Percentiles rank a stretch among this genome's conserved stretches.
Evolutionary conservation across 2,888 invertebrate species (phyloP).

Genomic region (Andricus quercusramuli): DNA sequence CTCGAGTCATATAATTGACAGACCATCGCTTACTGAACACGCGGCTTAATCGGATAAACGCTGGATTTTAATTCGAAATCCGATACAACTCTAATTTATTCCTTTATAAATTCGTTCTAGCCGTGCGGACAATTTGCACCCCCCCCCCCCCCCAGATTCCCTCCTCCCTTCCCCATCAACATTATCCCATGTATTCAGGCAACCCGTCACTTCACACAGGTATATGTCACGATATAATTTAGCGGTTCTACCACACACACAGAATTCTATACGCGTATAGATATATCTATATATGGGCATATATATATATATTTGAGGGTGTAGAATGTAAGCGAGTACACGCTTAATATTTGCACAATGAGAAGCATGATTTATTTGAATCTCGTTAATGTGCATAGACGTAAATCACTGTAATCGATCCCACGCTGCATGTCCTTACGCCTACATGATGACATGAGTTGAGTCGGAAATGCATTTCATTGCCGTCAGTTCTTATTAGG

Average conservation of each 20-base stretch:
- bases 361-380: conserved; percentile 54
- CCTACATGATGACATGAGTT: not conserved
- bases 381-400: conserved; percentile 48
- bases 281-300: not conserved
- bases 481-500: not conserved
- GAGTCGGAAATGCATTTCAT: not conserved
- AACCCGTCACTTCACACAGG: conserved; percentile 18
- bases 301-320: conserved; percentile 7
- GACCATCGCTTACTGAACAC: conserved; percentile 39
- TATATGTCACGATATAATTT: conserved; percentile 56
- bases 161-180: conserved; percentile 35
- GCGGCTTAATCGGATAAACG: conserved; percentile 56
- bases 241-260: conserved; percentile 41
- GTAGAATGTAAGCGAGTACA: not conserved
- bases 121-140: conserved; percentile 42
- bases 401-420: conserved; percentile 56
- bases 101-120: conserved; percentile 62
- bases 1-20: conserved; percentile 21
- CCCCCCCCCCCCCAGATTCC: not conserved
- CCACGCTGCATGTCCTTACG: not conserved
- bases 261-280: not conserved
- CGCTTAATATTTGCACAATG: conserved; percentile 33
- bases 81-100: conserved; percentile 64
- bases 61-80: conserved; percentile 51
- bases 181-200: conserved; percentile 28